phyloP scores from a whole-genome alignment of 1,140 invertebrate species.

The Babylonia areolata region DNA sequence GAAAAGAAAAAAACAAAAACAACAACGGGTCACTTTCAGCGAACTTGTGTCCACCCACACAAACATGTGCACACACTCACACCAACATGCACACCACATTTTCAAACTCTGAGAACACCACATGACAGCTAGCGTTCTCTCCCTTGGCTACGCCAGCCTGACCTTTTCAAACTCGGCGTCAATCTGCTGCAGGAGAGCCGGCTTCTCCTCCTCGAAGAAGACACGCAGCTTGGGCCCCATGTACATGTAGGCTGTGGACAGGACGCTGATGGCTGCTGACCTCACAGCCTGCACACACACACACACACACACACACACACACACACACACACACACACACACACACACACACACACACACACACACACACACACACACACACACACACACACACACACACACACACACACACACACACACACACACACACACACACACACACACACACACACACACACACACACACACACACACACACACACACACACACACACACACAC shows the following conservation, averaged over 20 bases:
- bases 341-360: not conserved
- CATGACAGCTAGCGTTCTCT: not conserved
- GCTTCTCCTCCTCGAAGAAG: constrained; percentile 92
- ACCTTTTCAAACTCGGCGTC: constrained; percentile 91
- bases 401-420: no score
- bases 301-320: no score
- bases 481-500: no score
- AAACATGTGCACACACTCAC: not conserved
- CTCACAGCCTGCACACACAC: constrained; percentile 80
- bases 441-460: no score
- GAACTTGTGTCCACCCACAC: no score
- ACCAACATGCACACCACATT: not conserved
- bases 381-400: no score
- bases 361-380: no score
- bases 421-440: no score
- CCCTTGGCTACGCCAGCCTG: not conserved
- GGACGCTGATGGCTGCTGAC: constrained; percentile 82
- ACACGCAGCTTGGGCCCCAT: constrained; percentile 85
- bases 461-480: no score
- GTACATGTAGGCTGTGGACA: constrained; percentile 87
- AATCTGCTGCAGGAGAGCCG: constrained; percentile 89
- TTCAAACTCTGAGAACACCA: not conserved
- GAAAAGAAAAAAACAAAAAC: no score
- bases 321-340: no score
- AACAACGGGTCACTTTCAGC: no score